Evolutionary conservation across 2,113 vertebrate genomes (phyloP).

Genomic region (Aythya baeri): DNA sequence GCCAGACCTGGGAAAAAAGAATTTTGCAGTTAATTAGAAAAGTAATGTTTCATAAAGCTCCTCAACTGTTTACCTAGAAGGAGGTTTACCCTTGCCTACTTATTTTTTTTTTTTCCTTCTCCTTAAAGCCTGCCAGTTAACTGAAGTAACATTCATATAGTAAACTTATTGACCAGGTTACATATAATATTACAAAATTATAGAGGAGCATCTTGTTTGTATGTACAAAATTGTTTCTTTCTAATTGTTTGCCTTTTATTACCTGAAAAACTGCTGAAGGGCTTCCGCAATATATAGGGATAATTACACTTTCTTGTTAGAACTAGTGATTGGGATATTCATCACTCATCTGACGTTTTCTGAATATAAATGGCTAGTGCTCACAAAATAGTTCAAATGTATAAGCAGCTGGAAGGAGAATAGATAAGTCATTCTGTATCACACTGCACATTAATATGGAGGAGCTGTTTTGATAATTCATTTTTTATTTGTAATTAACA

Average conservation of each 20-base stretch:
- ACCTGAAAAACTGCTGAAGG: background rate
- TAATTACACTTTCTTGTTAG: background rate
- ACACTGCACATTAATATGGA: background rate
- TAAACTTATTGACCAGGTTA: background rate
- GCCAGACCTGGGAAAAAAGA: background rate
- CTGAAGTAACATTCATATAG: background rate
- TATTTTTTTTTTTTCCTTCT: background rate
- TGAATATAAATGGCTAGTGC: background rate
- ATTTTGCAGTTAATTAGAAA: background rate
- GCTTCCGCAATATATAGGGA: background rate
- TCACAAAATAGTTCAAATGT: background rate
- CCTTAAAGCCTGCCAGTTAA: background rate
- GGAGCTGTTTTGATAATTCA: background rate
- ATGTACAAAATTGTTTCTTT: background rate
- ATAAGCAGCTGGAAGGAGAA: background rate
- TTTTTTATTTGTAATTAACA: background rate
- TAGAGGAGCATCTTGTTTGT: no score
- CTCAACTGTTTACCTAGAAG: background rate
- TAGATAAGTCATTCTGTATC: background rate
- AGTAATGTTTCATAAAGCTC: background rate
- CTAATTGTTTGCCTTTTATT: background rate
- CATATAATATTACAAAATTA: background rate
- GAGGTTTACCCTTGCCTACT: background rate
- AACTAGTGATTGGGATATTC: background rate
- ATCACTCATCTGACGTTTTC: background rate